Evolutionary conservation across 2,797 vertebrate genomes (phyloP).

Genomic region (Lacerta viridis): DNA sequence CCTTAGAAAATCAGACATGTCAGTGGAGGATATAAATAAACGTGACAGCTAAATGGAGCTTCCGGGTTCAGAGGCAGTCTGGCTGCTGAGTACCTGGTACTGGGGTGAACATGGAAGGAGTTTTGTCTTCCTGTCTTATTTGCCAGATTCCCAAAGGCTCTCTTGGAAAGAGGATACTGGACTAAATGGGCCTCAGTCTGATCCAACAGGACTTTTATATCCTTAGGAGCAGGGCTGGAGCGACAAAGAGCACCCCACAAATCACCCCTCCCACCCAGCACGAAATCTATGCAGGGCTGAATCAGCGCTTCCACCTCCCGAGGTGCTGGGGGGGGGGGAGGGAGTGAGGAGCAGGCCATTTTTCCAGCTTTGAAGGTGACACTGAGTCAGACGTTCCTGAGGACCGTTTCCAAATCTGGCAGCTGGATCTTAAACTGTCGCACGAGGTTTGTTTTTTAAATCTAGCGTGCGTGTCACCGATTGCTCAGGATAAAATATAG

Average conservation of each 20-base stretch:
- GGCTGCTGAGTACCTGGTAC: too few species aligned
- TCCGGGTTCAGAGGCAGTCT: too few species aligned
- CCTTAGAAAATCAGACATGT: neutral
- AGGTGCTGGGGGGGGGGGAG: neutral
- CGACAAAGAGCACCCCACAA: neutral
- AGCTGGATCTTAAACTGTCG: neutral
- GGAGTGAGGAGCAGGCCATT: too few species aligned
- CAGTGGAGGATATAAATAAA: neutral
- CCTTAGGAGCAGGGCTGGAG: neutral
- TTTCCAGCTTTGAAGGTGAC: neutral
- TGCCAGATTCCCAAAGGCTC: neutral
- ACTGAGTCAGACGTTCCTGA: neutral
- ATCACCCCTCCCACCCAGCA: too few species aligned
- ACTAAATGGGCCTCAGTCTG: neutral
- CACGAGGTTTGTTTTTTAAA: neutral
- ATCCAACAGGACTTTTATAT: neutral
- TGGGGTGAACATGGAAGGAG: neutral
- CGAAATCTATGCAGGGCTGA: neutral
- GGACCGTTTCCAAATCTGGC: constrained; percentile 23
- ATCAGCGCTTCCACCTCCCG: neutral
- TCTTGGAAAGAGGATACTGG: neutral
- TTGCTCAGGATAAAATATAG: neutral
- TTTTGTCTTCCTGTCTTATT: neutral
- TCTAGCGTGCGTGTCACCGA: neutral
- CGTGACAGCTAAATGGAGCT: neutral